These are phyloP conservation scores for Eudemis profundana DNA, from an alignment of 2,888 invertebrate genomes.

Conservation along the genomic window DNA sequence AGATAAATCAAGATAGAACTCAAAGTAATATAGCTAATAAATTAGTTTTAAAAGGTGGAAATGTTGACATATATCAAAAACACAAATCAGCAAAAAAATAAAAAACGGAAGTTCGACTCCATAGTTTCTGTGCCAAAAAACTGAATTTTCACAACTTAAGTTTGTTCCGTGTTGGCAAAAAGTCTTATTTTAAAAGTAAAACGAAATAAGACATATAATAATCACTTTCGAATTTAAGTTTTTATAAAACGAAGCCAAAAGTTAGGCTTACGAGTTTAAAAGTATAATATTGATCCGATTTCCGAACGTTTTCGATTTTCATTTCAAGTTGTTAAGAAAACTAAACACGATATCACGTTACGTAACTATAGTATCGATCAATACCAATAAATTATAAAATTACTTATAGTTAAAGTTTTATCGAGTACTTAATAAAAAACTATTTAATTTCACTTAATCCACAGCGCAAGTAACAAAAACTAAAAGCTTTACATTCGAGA, in stretches of 20 bases:
- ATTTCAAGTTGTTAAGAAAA: background rate
- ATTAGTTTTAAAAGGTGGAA: no score
- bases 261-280: no score
- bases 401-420: no score
- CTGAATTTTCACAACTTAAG: background rate
- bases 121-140: background rate
- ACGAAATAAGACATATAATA: no score
- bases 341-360: constrained; percentile 6
- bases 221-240: no score
- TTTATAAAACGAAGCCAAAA: background rate
- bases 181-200: no score
- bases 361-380: constrained; percentile 23
- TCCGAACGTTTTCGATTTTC: background rate
- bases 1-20: background rate
- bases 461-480: background rate
- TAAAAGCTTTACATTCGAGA: background rate
- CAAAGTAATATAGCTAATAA: no score
- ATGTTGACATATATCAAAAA: background rate
- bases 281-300: background rate
- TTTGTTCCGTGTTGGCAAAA: no score
- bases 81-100: background rate
- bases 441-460: constrained; percentile 21
- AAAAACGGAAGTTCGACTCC: background rate
- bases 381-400: background rate
- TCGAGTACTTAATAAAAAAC: background rate